Evolutionary conservation across 2,797 vertebrate species (phyloP).

Genomic region (Clamator glandarius): DNA sequence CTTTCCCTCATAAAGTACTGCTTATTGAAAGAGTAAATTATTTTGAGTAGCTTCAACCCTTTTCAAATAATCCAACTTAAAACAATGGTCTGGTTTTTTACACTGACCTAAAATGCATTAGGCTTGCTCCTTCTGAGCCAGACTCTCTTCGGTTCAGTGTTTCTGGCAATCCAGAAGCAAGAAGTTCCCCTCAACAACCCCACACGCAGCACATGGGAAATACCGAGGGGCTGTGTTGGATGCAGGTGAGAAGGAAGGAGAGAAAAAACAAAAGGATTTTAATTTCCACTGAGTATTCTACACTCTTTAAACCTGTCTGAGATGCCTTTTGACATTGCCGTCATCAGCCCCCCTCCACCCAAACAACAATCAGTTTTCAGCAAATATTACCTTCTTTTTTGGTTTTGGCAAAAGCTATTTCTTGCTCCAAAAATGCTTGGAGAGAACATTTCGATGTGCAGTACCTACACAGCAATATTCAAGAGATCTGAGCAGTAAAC

Average conservation of each 20-base stretch:
- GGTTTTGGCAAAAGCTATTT: neutral
- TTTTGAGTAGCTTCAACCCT: neutral
- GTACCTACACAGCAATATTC: neutral
- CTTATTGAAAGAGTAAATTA: constrained; percentile 23
- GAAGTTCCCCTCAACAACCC: neutral
- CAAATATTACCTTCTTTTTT: neutral
- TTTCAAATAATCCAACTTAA: neutral
- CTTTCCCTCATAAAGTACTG: neutral
- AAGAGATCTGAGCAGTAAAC: neutral
- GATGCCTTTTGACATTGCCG: neutral
- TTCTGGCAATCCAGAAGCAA: neutral
- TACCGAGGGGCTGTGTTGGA: neutral
- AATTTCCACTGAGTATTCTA: neutral
- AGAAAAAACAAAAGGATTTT: neutral
- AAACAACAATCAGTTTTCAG: neutral
- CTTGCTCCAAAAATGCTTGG: neutral
- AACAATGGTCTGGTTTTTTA: neutral
- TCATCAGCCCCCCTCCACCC: neutral
- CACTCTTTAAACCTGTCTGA: neutral
- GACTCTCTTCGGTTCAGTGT: neutral
- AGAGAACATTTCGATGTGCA: neutral
- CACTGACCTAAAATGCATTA: neutral
- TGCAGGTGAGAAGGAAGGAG: neutral
- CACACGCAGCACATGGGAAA: neutral
- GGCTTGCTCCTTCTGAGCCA: neutral